Conservation (phyloP, 2,888 invertebrate genomes). For the Lasioglossum malachurum region DNA sequence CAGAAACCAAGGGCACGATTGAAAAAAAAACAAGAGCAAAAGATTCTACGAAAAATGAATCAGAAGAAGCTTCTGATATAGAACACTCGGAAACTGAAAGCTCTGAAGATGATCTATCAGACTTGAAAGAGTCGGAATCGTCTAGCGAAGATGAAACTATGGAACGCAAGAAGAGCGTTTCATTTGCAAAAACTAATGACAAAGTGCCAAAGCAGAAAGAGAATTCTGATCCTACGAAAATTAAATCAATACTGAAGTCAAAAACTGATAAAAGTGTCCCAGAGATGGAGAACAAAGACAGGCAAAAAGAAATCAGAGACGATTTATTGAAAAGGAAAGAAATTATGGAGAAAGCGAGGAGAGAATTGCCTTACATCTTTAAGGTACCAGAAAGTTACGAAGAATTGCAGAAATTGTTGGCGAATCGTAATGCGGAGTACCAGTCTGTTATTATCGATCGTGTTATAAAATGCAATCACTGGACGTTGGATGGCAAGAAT, state of each 20-base stretch:
- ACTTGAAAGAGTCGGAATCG: conserved; percentile 72
- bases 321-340: conserved; percentile 84
- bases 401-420: conserved; percentile 88
- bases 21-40: background rate
- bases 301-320: conserved; percentile 75
- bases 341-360: conserved; percentile 86
- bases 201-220: conserved; percentile 32
- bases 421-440: conserved; percentile 87
- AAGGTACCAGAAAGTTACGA: conserved; percentile 88
- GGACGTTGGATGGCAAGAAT: conserved; percentile 91
- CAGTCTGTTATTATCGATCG: conserved; percentile 91
- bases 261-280: conserved; percentile 47
- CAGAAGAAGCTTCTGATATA: conserved; percentile 28
- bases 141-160: conserved; percentile 71
- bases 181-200: conserved; percentile 22
- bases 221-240: conserved; percentile 26
- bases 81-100: conserved; percentile 49
- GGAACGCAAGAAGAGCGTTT: conserved; percentile 38
- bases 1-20: conserved; percentile 16
- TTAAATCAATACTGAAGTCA: conserved; percentile 51
- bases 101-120: conserved; percentile 75
- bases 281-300: conserved; percentile 45
- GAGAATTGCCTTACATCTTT: conserved; percentile 87
- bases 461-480: conserved; percentile 95
- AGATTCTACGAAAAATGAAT: conserved; percentile 72